Base-by-base conservation (phyloP, 2,113 vertebrate species). In the Eulemur rufifrons region DNA sequence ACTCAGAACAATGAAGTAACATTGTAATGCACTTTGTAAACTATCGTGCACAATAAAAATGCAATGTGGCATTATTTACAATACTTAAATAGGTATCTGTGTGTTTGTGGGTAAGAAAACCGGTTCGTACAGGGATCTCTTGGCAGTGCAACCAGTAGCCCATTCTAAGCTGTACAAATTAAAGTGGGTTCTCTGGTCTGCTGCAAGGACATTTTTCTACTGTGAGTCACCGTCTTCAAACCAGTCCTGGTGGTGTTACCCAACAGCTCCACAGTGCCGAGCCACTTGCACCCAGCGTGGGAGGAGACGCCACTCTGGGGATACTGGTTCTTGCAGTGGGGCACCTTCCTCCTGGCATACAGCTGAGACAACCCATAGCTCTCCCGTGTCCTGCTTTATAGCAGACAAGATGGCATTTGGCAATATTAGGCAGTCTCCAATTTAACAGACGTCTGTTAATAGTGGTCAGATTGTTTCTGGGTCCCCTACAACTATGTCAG, bases 1-100 rank as follows among this genome's bases (percentile, higher is more conserved):
- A 91, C 29, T 74, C 80, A 66, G 90, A 95, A 68, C 15, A 94
- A 86, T 21, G 25, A 66, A 93, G 66, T 34, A 32, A 83, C 80
- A 92, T 47, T 78, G 71, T 1, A 9, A 32, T 3, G 56, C 2
- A 39, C 12, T 76, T 59, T 42, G 92, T 3, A 34, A 61, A 20
- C 23, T 4, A 83, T 0, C 12, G 56, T 80, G 76, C 54, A 59
- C 63, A 34, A n/a, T 6, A 52, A 25, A 45, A 37, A 56, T 1
- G 50, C 52, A 8, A 3, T 17, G 5, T 1, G 5, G 8, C 1
- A 54, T 59, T 34, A 7, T 29, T 37, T n/a, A 17, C 5, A 34
- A 4, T 23, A 80, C 34, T 29, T 50, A 29, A 56, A 59, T 0
- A 2, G 39, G 12, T 64, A 76, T 20, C 8, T 13, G 18, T 37